These are phyloP conservation scores for Grapholita molesta DNA, from an alignment of 1,140 invertebrate species.

Conservation along the genomic window DNA sequence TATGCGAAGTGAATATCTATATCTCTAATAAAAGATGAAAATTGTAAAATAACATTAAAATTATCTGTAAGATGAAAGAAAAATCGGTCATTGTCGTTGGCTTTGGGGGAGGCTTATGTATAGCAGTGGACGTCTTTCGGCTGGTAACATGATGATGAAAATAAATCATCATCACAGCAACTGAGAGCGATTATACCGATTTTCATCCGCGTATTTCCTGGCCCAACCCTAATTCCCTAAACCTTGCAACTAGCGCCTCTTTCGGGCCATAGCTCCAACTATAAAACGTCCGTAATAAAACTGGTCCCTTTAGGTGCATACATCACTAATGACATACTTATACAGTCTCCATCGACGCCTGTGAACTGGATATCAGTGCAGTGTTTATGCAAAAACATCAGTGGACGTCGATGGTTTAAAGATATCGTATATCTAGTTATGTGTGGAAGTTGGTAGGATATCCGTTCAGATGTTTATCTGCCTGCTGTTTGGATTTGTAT, in stretches of 20 bases:
- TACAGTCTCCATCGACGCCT: conserved; percentile 41
- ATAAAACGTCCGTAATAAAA: conserved; percentile 69
- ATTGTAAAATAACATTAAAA: no score
- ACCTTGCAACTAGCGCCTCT: conserved; percentile 60
- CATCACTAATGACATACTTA: conserved; percentile 67
- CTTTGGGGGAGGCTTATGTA: no score
- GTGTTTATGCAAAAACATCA: neutral
- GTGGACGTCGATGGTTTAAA: conserved; percentile 17
- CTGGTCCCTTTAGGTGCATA: conserved; percentile 55
- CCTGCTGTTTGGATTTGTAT: conserved; percentile 22
- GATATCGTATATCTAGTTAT: conserved; percentile 8
- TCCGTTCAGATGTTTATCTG: conserved; percentile 13
- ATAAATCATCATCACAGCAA: no score
- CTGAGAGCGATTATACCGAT: neutral
- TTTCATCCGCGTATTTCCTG: conserved; percentile 26
- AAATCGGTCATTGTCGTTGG: no score
- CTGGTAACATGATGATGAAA: no score
- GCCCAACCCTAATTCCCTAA: conserved; percentile 45
- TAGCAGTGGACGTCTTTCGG: no score
- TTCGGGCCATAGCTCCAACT: conserved; percentile 55
- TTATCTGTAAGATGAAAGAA: no score
- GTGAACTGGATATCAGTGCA: neutral
- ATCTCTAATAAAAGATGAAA: no score
- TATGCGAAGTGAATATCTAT: no score
- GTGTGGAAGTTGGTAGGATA: neutral